These are phyloP conservation scores for Callyntrura guangdongensis DNA, from an alignment of 2,888 invertebrate species.

Conservation along the genomic window DNA sequence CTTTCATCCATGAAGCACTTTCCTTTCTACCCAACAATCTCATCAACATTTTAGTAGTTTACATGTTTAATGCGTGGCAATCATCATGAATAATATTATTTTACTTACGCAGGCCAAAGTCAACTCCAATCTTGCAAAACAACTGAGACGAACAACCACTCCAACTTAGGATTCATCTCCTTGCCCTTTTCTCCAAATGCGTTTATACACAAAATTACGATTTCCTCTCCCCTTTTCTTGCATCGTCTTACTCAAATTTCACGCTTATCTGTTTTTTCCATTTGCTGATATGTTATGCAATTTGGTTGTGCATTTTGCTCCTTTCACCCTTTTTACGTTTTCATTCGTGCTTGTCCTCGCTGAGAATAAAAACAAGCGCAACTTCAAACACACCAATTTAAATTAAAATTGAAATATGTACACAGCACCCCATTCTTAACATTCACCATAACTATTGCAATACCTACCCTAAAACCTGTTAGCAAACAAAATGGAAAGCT, in stretches of 20 bases:
- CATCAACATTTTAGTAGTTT: not conserved
- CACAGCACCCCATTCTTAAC: not conserved
- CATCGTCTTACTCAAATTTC: not conserved
- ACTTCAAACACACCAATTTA: constrained; percentile 37
- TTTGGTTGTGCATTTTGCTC: constrained; percentile 6
- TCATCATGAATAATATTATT: not conserved
- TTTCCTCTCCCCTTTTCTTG: not conserved
- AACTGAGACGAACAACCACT: not conserved
- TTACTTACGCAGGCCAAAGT: not conserved
- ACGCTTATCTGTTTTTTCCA: not conserved
- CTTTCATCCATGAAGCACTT: not conserved
- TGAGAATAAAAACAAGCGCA: not conserved
- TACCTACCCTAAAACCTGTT: not conserved
- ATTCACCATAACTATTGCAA: not conserved
- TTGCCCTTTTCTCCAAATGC: not conserved
- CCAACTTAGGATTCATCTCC: not conserved
- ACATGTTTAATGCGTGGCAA: not conserved
- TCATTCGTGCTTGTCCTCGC: not conserved
- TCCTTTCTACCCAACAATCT: not conserved
- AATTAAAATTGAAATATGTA: constrained; percentile 30
- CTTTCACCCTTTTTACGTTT: not conserved
- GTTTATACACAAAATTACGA: constrained; percentile 28
- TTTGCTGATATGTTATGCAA: not conserved
- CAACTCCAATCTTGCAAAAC: not conserved
- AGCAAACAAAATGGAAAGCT: not conserved